Percentiles rank a stretch among this genome's conserved stretches.
These are phyloP conservation scores for Dermochelys coriacea DNA, from an alignment of 2,797 vertebrate genomes.

Conservation along the genomic window DNA sequence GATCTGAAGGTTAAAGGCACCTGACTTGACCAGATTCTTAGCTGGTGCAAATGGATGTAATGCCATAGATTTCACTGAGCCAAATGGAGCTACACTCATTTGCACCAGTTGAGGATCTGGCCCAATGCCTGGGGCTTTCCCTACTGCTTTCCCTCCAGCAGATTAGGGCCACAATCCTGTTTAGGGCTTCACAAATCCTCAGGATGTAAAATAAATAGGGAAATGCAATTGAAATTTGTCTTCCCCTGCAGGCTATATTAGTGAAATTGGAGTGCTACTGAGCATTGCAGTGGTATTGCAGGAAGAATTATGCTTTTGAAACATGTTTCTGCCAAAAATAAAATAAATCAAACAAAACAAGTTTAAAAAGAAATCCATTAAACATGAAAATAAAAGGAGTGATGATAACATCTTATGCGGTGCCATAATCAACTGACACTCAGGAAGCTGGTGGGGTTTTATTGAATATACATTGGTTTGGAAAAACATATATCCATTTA, in stretches of 20 bases:
- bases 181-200: background rate
- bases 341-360: conserved; percentile 27
- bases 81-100: background rate
- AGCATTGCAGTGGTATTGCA: background rate
- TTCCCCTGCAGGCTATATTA: conserved; percentile 7
- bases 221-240: background rate
- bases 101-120: background rate
- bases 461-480: conserved; percentile 62
- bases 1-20: background rate
- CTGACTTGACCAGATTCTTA: background rate
- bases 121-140: background rate
- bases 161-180: background rate
- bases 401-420: conserved; percentile 12
- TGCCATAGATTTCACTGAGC: background rate
- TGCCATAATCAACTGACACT: conserved; percentile 60
- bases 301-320: conserved; percentile 24
- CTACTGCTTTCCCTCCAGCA: background rate
- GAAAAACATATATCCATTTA: conserved; percentile 70
- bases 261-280: background rate
- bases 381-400: conserved; percentile 32
- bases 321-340: background rate
- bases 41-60: background rate
- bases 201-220: background rate
- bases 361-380: conserved; percentile 38
- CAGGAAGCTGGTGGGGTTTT: conserved; percentile 67